A percentile compares a stretch with the other conserved stretches of the same genome.
phyloP scores from a whole-genome alignment of 2,888 invertebrate species.

The Lumbricus terrestris region DNA sequence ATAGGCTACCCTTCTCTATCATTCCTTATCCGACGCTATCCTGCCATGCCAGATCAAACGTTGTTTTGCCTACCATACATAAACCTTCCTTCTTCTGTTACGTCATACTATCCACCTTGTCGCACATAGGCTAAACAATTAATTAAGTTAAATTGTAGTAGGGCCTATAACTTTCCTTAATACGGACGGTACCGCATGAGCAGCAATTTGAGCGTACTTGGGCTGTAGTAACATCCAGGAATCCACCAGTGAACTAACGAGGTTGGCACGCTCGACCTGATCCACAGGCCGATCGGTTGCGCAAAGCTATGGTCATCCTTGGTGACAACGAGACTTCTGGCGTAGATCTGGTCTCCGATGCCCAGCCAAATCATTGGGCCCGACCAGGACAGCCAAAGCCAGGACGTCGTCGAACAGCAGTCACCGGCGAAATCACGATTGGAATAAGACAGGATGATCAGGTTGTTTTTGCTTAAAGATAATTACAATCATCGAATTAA shows the following conservation, averaged over 20 bases:
- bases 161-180: too few relatives aligned
- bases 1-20: neutral
- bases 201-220: neutral
- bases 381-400: neutral
- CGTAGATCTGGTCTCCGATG: neutral
- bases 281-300: neutral
- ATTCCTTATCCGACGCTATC: neutral
- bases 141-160: too few relatives aligned
- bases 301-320: neutral
- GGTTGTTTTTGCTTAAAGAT: neutral
- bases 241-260: neutral
- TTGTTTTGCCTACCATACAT: neutral
- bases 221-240: slow-evolving; percentile 3
- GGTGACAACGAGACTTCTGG: neutral
- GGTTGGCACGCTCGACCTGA: neutral
- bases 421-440: neutral
- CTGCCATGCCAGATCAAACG: neutral
- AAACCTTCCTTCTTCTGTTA: too few relatives aligned
- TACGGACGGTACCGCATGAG: too few relatives aligned
- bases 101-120: neutral
- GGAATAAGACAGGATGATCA: neutral
- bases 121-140: neutral
- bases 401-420: neutral
- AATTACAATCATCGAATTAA: neutral
- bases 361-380: neutral